Conservation (phyloP, 2,888 invertebrate species). For the Pharmacophagus antenor region DNA sequence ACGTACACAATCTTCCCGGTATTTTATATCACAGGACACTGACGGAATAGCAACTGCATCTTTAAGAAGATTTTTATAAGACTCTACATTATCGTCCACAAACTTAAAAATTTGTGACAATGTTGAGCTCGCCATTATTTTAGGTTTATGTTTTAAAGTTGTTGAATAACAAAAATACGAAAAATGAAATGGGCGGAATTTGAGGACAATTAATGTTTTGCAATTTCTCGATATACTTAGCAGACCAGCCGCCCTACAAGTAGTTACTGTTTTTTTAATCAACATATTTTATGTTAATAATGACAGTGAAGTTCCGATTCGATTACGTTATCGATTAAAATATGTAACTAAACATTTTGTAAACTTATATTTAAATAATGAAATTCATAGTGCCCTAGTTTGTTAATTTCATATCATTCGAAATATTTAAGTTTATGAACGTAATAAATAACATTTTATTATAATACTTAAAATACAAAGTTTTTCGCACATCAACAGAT, state of each 20-base stretch:
- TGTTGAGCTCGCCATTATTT: constrained; percentile 64
- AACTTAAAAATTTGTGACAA: constrained; percentile 81
- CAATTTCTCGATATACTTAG: constrained; percentile 46
- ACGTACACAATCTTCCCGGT: constrained; percentile 87
- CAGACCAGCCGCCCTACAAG: constrained; percentile 41
- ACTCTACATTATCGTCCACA: constrained; percentile 88
- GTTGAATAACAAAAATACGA: constrained; percentile 44
- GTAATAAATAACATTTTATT: too few species aligned
- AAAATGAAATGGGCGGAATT: constrained; percentile 34
- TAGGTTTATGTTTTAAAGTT: constrained; percentile 43
- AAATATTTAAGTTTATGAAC: too few species aligned
- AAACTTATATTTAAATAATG: too few species aligned
- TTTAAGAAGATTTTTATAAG: constrained; percentile 88
- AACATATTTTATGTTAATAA: constrained; percentile 21
- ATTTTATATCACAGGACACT: constrained; percentile 95
- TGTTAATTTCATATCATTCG: too few species aligned
- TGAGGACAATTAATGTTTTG: constrained; percentile 38
- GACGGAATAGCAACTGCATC: constrained; percentile 96
- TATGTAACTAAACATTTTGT: too few species aligned
- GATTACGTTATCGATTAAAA: constrained; percentile 16
- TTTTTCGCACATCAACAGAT: too few species aligned
- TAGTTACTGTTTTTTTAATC: constrained; percentile 47
- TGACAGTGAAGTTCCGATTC: constrained; percentile 14
- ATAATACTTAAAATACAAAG: too few species aligned
- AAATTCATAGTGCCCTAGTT: too few species aligned